phyloP scores from a whole-genome alignment of 2,797 vertebrate species.

The Spheniscus humboldti region DNA sequence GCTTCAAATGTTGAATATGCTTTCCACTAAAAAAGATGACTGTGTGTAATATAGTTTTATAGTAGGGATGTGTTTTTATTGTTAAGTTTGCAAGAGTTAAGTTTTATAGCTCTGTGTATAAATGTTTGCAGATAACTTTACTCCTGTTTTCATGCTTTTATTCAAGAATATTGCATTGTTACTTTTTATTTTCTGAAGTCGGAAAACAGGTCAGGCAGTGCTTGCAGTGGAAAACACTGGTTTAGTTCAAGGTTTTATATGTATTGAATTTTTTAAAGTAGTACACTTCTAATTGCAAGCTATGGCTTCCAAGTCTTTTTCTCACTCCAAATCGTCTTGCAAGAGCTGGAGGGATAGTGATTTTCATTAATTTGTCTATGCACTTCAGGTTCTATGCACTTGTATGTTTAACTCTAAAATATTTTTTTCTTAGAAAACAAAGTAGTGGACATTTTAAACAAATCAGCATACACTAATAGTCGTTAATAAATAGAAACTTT shows the following conservation, averaged over 20 bases:
- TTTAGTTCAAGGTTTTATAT: not conserved
- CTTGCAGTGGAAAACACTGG: not conserved
- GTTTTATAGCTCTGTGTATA: not conserved
- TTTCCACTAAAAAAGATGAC: not conserved
- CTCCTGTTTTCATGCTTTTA: not conserved
- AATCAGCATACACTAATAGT: not conserved
- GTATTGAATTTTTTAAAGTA: not conserved
- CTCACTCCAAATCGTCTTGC: not conserved
- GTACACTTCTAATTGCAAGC: not conserved
- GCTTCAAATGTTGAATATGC: not conserved
- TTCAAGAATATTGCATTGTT: not conserved
- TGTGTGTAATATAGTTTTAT: not conserved
- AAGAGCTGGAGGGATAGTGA: not conserved
- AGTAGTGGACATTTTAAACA: not conserved
- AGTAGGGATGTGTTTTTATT: not conserved
- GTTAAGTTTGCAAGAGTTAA: not conserved
- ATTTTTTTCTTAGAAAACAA: not conserved
- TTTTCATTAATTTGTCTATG: not conserved
- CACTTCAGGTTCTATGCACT: not conserved
- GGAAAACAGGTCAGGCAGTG: not conserved
- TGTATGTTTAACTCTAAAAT: not conserved
- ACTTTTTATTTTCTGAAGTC: not conserved
- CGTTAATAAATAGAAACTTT: not conserved
- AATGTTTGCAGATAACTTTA: not conserved
- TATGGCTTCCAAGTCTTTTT: not conserved